Evolutionary conservation across 2,888 invertebrate genomes (phyloP), one percentile per base, ranked within the genome.

Genomic region (Agriotes lineatus): DNA sequence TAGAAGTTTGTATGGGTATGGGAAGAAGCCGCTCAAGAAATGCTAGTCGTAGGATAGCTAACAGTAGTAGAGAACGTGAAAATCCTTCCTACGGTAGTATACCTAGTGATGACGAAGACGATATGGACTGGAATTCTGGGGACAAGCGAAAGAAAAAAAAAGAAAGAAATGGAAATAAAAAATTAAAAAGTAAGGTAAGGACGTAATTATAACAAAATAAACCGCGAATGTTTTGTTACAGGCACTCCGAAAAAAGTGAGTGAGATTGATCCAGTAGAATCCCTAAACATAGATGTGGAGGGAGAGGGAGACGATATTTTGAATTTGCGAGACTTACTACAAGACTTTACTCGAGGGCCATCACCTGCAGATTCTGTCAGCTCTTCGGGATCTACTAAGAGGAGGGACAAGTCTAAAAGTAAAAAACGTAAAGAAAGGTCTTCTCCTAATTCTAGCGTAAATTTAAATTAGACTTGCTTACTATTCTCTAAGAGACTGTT

Each of bases 1-100:
- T 97, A 61, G 96, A 96, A 82, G 95, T 94, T 82, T 97, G 97
- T 84, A 96, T 97, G 95, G 96, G 96, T 5, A 95, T 96, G 94
- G 96, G 96, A 0, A 89, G 95, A 64, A 96, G 94, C 81, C 94
- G 95, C 77, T 95, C 94, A 0, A 89, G 96, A 22, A 94, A 95
- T 74, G 96, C 96, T 0, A 95, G 95, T 60, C 88, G 95, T 14
- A 89, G 94, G 16, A 90, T 93, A 70, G 92, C 91, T 0, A 91
- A 89, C 80, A 91, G 90, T 63, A 90, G 90, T 45, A 92, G 92
- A 78, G 90, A 92, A 0, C 70, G 78, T 6, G 76, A 77, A 85
- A 86, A 70, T 85, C 84, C 62, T 1, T 89, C 88, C 1, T 92
- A 91, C 58, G 88, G 90, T 7, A 87, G 87, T 37, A 86, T 88